These are phyloP conservation scores for Anabacerthia variegaticeps DNA, from an alignment of 2,797 vertebrate species.

Conservation along the genomic window DNA sequence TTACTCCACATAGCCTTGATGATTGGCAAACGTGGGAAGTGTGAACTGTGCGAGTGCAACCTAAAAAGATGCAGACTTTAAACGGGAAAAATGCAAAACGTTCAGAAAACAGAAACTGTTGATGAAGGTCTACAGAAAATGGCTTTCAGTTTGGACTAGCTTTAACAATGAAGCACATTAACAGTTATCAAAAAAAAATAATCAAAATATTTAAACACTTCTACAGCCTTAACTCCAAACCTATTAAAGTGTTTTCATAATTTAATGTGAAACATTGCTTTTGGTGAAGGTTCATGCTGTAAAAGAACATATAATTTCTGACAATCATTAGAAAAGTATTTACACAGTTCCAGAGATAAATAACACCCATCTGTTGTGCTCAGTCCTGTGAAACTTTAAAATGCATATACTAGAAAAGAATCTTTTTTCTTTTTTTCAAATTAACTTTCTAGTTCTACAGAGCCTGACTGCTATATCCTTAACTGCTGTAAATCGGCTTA, in stretches of 20 bases:
- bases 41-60: constrained; percentile 2
- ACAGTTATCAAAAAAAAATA: constrained; percentile 14
- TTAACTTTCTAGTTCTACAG: neutral
- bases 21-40: constrained; percentile 67
- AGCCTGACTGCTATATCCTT: neutral
- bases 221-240: neutral
- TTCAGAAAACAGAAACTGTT: constrained; percentile 49
- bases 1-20: constrained; percentile 47
- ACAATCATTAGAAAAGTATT: constrained; percentile 24
- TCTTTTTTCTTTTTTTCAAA: neutral
- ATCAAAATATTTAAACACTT: constrained; percentile 20
- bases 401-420: neutral
- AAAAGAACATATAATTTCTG: constrained; percentile 31
- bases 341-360: constrained; percentile 2
- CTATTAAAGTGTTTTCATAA: neutral
- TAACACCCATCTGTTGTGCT: neutral
- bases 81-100: neutral
- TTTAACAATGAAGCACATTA: constrained; percentile 15
- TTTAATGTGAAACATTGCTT: neutral
- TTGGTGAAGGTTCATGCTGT: constrained; percentile 1
- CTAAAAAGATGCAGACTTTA: constrained; percentile 47
- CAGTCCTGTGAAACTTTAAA: constrained; percentile 6
- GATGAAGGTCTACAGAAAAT: neutral
- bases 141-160: neutral
- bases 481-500: neutral